phyloP scores from a whole-genome alignment of 1,140 invertebrate species.

The Tetranychus urticae region DNA sequence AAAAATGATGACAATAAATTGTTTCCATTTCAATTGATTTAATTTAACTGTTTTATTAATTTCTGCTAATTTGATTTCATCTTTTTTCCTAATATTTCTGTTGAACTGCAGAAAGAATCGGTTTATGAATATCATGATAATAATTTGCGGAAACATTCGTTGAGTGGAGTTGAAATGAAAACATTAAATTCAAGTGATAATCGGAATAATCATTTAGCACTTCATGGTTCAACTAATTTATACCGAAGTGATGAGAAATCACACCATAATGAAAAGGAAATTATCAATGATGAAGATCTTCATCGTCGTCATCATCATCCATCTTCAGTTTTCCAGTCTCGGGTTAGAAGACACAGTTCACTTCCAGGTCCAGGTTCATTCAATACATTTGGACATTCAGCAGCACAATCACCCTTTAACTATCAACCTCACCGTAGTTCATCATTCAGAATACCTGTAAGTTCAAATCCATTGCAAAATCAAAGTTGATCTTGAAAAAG shows the following conservation, averaged over 20 bases:
- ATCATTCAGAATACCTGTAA: constrained; percentile 11
- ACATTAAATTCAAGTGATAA: not conserved
- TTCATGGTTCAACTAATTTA: no score
- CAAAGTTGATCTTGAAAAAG: no score
- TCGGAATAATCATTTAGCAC: no score
- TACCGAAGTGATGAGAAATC: no score
- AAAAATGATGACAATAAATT: no score
- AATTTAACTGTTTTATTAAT: no score
- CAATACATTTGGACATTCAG: not conserved
- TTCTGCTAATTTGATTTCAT: no score
- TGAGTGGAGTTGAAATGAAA: not conserved
- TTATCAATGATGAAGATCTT: not conserved
- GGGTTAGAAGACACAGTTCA: constrained; percentile 12
- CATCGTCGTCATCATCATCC: not conserved
- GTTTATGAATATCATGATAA: no score
- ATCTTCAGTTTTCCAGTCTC: constrained; percentile 5
- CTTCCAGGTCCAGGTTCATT: constrained; percentile 10
- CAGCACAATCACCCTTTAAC: not conserved
- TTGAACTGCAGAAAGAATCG: no score
- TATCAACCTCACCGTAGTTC: constrained; percentile 9
- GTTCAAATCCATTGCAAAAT: not conserved
- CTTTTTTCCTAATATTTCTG: no score
- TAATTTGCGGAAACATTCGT: not conserved
- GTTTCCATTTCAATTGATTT: no score
- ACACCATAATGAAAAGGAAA: not conserved